These are phyloP conservation scores for Agriotes lineatus DNA, from an alignment of 2,888 invertebrate species.

Conservation along the genomic window DNA sequence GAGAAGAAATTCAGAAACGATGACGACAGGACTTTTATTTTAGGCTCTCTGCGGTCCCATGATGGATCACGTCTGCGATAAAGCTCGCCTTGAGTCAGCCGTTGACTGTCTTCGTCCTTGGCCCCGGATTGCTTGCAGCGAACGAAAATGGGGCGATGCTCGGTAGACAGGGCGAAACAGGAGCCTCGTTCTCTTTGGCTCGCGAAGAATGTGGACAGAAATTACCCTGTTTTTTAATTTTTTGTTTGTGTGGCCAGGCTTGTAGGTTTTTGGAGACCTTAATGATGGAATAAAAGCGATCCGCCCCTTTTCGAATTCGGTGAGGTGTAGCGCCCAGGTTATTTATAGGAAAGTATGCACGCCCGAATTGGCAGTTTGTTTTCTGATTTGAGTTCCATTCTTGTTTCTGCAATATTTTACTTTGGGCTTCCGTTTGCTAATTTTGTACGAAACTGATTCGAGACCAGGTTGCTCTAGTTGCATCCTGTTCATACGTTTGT, in stretches of 20 bases:
- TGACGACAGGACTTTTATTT: conserved; percentile 29
- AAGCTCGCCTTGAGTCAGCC: too few species aligned
- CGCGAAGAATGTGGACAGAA: conserved; percentile 47
- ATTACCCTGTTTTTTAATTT: conserved; percentile 43
- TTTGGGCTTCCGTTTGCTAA: too few species aligned
- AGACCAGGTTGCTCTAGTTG: too few species aligned
- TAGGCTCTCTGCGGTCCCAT: conserved; percentile 28
- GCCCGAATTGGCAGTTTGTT: too few species aligned
- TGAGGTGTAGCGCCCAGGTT: too few species aligned
- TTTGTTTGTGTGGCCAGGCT: conserved; percentile 46
- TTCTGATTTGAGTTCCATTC: too few species aligned
- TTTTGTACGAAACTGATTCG: too few species aligned
- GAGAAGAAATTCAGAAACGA: conserved; percentile 6
- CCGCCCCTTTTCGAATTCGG: conserved; percentile 34
- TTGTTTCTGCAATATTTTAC: too few species aligned
- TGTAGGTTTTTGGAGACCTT: conserved; percentile 49
- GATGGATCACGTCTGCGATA: conserved; percentile 24
- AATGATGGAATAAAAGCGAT: conserved; percentile 49
- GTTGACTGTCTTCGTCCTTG: too few species aligned
- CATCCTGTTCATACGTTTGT: too few species aligned
- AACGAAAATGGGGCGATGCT: background rate
- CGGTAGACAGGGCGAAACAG: conserved; percentile 13
- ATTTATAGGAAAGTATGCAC: too few species aligned
- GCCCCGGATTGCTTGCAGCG: too few species aligned
- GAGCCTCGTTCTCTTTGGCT: conserved; percentile 57